Evolutionary conservation across 2,888 invertebrate genomes (phyloP).

Genomic region (Melipona bicolor): DNA sequence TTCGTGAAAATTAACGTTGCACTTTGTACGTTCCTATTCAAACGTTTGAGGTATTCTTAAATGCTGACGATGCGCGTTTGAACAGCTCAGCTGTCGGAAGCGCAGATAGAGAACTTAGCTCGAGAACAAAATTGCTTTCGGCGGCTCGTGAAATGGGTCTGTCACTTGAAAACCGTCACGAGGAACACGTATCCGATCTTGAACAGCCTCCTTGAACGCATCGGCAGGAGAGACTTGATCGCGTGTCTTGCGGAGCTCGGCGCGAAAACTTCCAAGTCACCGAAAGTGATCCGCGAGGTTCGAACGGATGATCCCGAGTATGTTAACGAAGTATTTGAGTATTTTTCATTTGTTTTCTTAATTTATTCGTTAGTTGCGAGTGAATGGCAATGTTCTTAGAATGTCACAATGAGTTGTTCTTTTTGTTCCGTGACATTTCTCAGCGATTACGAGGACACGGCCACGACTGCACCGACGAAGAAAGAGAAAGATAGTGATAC

Average conservation of each 20-base stretch:
- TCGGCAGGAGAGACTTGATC: constrained; percentile 85
- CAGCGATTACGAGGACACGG: constrained; percentile 42
- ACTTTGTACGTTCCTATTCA: not conserved
- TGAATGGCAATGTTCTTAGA: not conserved
- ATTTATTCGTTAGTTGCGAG: too few relatives aligned
- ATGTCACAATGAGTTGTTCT: not conserved
- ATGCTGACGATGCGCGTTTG: too few relatives aligned
- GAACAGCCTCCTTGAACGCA: constrained; percentile 85
- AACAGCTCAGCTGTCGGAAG: constrained; percentile 30
- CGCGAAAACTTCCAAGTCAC: constrained; percentile 16
- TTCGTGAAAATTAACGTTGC: not conserved
- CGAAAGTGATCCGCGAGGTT: constrained; percentile 44
- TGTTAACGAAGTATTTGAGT: not conserved
- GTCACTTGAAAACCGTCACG: constrained; percentile 83
- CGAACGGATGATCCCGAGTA: constrained; percentile 34
- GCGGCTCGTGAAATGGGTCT: constrained; percentile 86
- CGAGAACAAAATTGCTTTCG: constrained; percentile 83
- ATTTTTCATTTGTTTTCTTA: too few relatives aligned
- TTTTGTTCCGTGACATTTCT: not conserved
- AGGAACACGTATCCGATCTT: constrained; percentile 85
- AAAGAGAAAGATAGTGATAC: not conserved
- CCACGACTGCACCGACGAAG: not conserved
- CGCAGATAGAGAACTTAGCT: constrained; percentile 29
- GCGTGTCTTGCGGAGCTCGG: constrained; percentile 28
- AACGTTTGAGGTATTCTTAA: too few relatives aligned